phyloP scores from a whole-genome alignment of 2,888 invertebrate genomes.

The Callimorpha dominula region DNA sequence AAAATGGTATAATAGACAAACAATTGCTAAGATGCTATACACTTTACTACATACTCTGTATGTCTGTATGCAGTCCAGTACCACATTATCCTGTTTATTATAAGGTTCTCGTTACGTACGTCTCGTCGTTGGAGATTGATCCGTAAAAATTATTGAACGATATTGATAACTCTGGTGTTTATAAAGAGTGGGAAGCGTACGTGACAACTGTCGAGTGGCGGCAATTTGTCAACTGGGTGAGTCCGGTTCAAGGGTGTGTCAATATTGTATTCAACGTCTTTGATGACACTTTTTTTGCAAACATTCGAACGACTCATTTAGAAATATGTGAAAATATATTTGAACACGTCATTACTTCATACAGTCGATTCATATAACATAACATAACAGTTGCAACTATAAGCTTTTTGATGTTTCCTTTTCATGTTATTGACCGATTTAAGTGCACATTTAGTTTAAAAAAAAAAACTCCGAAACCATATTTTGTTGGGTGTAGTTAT shows the following conservation, averaged over 20 bases:
- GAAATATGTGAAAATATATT: constrained; percentile 3
- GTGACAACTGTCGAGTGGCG: constrained; percentile 27
- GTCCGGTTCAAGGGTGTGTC: constrained; percentile 23
- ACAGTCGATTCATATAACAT: neutral
- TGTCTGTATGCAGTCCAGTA: neutral
- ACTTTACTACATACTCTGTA: neutral
- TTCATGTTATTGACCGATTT: no score
- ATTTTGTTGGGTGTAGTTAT: neutral
- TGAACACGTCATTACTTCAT: neutral
- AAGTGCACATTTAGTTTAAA: no score
- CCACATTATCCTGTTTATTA: neutral
- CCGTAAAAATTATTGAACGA: neutral
- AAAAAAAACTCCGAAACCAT: neutral
- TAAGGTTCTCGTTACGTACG: neutral
- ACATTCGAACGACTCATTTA: neutral
- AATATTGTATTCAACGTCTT: constrained; percentile 27
- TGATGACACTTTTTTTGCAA: constrained; percentile 9
- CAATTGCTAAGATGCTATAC: no score
- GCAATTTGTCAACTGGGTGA: constrained; percentile 34
- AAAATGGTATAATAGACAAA: neutral
- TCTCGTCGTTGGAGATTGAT: neutral
- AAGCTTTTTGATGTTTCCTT: neutral
- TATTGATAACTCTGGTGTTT: constrained; percentile 5
- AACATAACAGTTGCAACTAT: neutral
- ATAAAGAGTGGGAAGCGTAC: constrained; percentile 14